Evolutionary conservation across 2,888 invertebrate species (phyloP), one percentile per base, ranked within the genome.

Genomic region (Ypsolopha sequella): DNA sequence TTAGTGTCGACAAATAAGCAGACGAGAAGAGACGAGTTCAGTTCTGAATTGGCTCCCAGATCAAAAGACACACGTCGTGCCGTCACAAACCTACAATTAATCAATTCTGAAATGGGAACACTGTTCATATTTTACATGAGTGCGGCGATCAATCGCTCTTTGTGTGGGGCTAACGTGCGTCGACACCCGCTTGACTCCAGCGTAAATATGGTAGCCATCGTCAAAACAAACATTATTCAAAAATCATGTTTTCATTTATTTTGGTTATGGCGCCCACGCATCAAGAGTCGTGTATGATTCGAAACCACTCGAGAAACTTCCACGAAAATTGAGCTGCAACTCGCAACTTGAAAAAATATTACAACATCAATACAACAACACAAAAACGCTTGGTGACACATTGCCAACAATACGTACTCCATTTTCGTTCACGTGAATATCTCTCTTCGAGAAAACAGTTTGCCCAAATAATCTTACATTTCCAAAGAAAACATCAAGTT

Each of bases 181-280:
- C 76, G 71, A 70, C 78, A 75, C 73, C 59, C 65, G 60, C 63
- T 62, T 60, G 56, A 58, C 64, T 64, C 63, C 65, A 65, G 60
- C 66, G 65, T 73, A 72, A 77, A 80, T 76, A 73, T 74, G 69
- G 72, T 70, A 67, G 72, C 68, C 61, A 63, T 63, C 67, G 78
- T 75, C 80, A 80, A 77, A 86, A 82, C 76, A 86, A 84, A 81
- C 78, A 78, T 79, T 69, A 78, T 76, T 77, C 75, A 75, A 73
- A 78, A 76, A 65, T 64, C 60, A 67, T 76, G 74, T 80, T 45
- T 80, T 70, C 72, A 80, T 81, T 81, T 79, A 76, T 79, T 81
- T 80, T 77, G 73, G 67, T 79, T 76, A 77, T 71, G 73, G 71
- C 78, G 69, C 75, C 74, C 75, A 76, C 73, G 70, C 7, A 53